These are phyloP conservation scores for Vulpes lagopus DNA, from an alignment of 2,113 vertebrate genomes.

Conservation along the genomic window DNA sequence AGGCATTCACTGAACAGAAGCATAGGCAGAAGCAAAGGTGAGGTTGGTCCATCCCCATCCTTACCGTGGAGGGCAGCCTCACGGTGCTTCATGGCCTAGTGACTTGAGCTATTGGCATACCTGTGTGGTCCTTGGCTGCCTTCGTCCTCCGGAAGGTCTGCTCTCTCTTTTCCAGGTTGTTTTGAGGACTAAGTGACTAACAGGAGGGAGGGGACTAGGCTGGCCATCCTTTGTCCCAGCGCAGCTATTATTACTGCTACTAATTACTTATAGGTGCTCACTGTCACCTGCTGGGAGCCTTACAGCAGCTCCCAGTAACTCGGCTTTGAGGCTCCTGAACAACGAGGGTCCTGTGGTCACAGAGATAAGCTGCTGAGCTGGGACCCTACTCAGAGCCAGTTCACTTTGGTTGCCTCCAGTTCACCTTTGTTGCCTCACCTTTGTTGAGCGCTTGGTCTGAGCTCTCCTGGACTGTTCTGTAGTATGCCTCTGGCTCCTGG, in stretches of 20 bases:
- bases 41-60: neutral
- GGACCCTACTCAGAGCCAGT: neutral
- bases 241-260: neutral
- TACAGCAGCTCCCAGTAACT: neutral
- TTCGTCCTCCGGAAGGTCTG: neutral
- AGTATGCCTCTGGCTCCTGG: neutral
- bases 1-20: conserved; percentile 70
- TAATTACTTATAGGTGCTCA: neutral
- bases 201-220: fast-evolving
- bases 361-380: neutral
- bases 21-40: conserved; percentile 49
- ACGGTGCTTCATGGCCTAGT: neutral
- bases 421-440: too few relatives aligned
- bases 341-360: neutral
- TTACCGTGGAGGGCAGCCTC: neutral
- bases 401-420: neutral
- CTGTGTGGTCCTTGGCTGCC: neutral
- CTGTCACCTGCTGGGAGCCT: neutral
- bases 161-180: neutral
- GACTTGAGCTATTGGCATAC: neutral
- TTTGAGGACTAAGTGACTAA: neutral
- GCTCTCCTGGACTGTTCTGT: neutral
- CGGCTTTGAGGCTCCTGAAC: neutral
- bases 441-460: neutral
- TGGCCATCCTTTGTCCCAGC: neutral